These are phyloP conservation scores for Sminthurinus signatus DNA, from an alignment of 1,140 invertebrate genomes.

Conservation along the genomic window DNA sequence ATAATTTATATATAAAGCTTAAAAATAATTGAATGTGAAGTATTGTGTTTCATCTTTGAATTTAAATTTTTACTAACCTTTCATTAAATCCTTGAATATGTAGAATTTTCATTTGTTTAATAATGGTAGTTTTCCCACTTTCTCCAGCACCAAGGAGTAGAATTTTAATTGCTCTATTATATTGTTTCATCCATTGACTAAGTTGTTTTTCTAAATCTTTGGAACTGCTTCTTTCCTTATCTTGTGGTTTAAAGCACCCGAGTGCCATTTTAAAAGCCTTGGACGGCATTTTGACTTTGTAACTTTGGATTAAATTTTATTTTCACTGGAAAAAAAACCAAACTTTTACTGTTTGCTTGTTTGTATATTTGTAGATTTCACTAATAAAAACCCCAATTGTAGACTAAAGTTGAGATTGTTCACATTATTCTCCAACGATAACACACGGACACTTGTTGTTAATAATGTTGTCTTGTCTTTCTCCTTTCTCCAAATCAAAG, in stretches of 20 bases:
- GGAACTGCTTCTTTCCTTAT: conserved; percentile 38
- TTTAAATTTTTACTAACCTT: too few relatives aligned
- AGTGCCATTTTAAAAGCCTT: conserved; percentile 23
- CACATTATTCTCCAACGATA: too few relatives aligned
- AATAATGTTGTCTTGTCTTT: not conserved
- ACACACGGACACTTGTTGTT: too few relatives aligned
- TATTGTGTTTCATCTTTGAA: too few relatives aligned
- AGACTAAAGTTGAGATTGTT: not conserved
- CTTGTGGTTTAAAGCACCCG: conserved; percentile 35
- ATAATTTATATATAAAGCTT: too few relatives aligned
- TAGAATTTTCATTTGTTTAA: conserved; percentile 76
- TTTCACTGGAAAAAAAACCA: not conserved
- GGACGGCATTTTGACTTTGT: not conserved
- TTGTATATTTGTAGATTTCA: not conserved
- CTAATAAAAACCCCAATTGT: not conserved
- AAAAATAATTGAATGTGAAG: too few relatives aligned
- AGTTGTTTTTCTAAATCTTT: conserved; percentile 45
- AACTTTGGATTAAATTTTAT: not conserved
- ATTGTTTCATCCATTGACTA: conserved; percentile 45
- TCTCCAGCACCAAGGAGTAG: conserved; percentile 58
- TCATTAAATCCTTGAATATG: conserved; percentile 63
- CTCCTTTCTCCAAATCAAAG: not conserved
- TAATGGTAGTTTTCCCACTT: conserved; percentile 69
- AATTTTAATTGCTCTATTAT: conserved; percentile 55
- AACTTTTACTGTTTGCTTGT: not conserved